Evolutionary conservation across 2,888 invertebrate species (phyloP).

Genomic region (Fabriciana adippe): DNA sequence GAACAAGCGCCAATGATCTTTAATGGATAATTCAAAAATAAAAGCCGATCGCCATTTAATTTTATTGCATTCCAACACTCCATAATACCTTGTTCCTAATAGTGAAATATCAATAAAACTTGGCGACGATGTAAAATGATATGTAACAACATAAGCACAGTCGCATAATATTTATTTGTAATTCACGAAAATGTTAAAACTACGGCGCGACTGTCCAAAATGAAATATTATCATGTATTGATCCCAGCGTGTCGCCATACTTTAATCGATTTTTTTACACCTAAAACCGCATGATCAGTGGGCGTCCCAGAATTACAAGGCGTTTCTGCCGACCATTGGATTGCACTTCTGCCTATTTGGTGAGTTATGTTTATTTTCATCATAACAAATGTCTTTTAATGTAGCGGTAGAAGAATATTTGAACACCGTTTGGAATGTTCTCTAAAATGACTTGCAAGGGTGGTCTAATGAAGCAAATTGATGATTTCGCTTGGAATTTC

Average conservation of each 20-base stretch:
- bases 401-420: constrained; percentile 59
- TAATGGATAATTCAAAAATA: constrained; percentile 39
- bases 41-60: constrained; percentile 46
- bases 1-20: constrained; percentile 32
- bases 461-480: constrained; percentile 53
- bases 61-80: constrained; percentile 54
- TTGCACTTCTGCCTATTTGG: constrained; percentile 63
- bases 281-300: constrained; percentile 77
- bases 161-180: constrained; percentile 76
- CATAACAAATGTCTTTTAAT: constrained; percentile 66
- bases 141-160: constrained; percentile 64
- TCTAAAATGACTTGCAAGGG: constrained; percentile 70
- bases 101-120: constrained; percentile 52
- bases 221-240: constrained; percentile 80
- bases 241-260: constrained; percentile 80
- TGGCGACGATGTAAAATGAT: constrained; percentile 68
- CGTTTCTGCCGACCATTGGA: constrained; percentile 69
- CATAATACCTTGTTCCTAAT: constrained; percentile 52
- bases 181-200: constrained; percentile 75
- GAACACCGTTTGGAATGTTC: constrained; percentile 56
- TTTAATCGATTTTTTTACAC: constrained; percentile 82
- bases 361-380: constrained; percentile 79
- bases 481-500: constrained; percentile 14
- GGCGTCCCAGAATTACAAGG: constrained; percentile 76
- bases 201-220: constrained; percentile 68